Conservation (phyloP, 1,140 invertebrate species). For the Zaprionus taronus region DNA sequence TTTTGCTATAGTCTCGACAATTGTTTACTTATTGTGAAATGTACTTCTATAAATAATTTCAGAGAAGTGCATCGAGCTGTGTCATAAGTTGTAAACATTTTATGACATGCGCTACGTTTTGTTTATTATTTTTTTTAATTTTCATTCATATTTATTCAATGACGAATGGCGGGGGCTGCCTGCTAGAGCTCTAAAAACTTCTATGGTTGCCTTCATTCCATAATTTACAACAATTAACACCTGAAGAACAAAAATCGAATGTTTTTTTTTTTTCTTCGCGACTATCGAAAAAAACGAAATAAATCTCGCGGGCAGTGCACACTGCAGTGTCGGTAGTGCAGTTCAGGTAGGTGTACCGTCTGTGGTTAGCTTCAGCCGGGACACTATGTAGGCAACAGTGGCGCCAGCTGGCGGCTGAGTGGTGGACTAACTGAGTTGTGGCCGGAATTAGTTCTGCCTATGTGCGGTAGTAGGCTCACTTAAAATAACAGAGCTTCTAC, state of each 20-base stretch:
- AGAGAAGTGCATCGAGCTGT: background rate
- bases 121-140: constrained; percentile 12
- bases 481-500: too few species aligned
- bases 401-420: background rate
- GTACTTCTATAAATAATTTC: background rate
- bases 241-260: too few species aligned
- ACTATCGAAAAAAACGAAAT: too few species aligned
- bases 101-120: background rate
- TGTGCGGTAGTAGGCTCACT: background rate
- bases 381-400: background rate
- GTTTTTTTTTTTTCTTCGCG: too few species aligned
- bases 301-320: too few species aligned
- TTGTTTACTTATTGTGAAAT: constrained; percentile 21
- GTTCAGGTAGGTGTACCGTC: background rate
- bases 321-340: too few species aligned
- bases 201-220: too few species aligned
- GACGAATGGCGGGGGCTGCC: background rate
- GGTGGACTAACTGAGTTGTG: background rate
- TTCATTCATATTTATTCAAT: background rate
- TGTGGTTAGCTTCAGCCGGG: too few species aligned
- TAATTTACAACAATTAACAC: too few species aligned
- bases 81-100: constrained; percentile 13
- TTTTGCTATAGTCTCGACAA: constrained; percentile 4
- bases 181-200: too few species aligned
- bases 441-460: background rate